Conservation (phyloP, 1,140 invertebrate species). For the Doryteuthis pealeii region DNA sequence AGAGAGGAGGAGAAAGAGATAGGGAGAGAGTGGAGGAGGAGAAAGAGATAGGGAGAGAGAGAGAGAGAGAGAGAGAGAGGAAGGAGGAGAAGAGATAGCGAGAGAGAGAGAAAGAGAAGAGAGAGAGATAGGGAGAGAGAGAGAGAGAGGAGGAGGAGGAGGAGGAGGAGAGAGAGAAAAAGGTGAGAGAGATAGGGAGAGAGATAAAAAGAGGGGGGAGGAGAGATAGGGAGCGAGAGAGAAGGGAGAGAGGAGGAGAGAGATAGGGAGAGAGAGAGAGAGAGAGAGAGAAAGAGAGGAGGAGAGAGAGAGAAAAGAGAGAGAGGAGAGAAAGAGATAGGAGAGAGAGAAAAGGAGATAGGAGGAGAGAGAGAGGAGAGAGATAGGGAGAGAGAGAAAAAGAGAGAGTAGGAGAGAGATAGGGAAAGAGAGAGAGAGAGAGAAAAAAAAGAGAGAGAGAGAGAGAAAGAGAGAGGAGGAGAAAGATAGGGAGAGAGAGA, state of each 20-base stretch:
- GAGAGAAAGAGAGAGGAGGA: too few relatives aligned
- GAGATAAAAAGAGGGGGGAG: background rate
- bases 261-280: background rate
- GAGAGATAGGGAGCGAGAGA: background rate
- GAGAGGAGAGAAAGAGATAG: too few relatives aligned
- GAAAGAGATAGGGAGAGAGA: background rate
- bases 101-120: too few relatives aligned
- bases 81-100: background rate
- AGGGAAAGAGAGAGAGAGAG: too few relatives aligned
- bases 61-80: background rate
- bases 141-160: too few relatives aligned
- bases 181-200: background rate
- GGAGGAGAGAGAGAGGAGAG: background rate
- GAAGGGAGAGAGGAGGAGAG: too few relatives aligned
- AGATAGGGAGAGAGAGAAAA: background rate
- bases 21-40: background rate
- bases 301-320: background rate
- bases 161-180: too few relatives aligned
- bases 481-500: too few relatives aligned
- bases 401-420: background rate
- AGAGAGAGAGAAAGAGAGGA: background rate
- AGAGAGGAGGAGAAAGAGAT: background rate
- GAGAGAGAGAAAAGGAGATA: background rate
- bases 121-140: too few relatives aligned
- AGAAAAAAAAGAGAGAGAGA: too few relatives aligned